A percentile compares a stretch with the other conserved stretches of the same genome.
Evolutionary conservation across 2,797 vertebrate genomes (phyloP).

Genomic region (Percopsis omiscomaycus): DNA sequence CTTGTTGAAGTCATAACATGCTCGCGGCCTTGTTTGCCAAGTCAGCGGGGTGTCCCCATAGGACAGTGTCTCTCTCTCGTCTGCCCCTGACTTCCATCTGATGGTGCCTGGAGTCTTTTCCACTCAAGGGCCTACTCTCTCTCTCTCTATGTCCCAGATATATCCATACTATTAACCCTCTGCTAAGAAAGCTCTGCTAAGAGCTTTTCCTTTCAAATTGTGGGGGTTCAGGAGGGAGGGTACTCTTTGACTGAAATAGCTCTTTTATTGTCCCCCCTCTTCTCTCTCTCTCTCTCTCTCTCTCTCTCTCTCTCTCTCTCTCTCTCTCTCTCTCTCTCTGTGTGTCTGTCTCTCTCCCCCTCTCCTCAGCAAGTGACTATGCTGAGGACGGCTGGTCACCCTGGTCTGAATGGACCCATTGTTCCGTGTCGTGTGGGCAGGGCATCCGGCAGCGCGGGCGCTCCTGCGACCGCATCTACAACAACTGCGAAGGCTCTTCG

Average conservation of each 20-base stretch:
- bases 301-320: neutral
- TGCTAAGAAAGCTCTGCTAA: slow-evolving; percentile 39
- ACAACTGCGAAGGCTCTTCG: slow-evolving; percentile 94
- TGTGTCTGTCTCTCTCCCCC: slow-evolving; percentile 57
- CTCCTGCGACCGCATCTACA: slow-evolving; percentile 98
- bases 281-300: neutral
- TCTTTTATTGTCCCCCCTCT: slow-evolving; percentile 61
- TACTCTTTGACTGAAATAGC: slow-evolving; percentile 66
- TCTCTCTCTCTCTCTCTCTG: slow-evolving; percentile 39
- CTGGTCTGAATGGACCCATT: slow-evolving; percentile 99
- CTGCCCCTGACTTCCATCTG: slow-evolving; percentile 33
- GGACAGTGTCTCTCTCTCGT: slow-evolving; percentile 54
- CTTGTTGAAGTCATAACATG: slow-evolving; percentile 59
- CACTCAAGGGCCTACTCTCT: slow-evolving; percentile 42
- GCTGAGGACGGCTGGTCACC: slow-evolving; percentile 97
- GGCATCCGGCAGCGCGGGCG: slow-evolving; percentile 97
- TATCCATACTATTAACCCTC: slow-evolving; percentile 66
- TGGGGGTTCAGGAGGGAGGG: slow-evolving; percentile 37
- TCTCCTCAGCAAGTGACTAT: slow-evolving; percentile 87
- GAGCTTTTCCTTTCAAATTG: slow-evolving; percentile 67
- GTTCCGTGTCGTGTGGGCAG: slow-evolving; percentile 94
- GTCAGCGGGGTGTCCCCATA: slow-evolving; percentile 37
- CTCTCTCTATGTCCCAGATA: slow-evolving; percentile 53
- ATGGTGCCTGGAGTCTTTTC: slow-evolving; percentile 1
- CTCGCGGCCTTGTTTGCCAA: slow-evolving; percentile 53